These are phyloP conservation scores for Bradypodion pumilum DNA, from an alignment of 2,797 vertebrate species.

Conservation along the genomic window DNA sequence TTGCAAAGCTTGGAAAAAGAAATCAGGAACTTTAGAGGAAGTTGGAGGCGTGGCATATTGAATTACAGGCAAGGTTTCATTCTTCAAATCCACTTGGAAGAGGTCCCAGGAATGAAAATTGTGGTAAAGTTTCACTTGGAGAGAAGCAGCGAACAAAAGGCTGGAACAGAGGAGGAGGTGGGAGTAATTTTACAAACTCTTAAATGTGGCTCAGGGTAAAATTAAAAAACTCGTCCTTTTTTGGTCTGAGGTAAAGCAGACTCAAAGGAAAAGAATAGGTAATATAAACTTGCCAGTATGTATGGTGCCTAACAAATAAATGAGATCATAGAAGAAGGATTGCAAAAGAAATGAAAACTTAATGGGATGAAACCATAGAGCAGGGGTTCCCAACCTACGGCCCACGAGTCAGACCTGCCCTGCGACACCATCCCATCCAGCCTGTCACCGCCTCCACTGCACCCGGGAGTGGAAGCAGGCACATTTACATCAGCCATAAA, in stretches of 20 bases:
- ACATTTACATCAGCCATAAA: no score
- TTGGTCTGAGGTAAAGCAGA: conserved; percentile 41
- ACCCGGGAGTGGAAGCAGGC: no score
- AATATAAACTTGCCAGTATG: neutral
- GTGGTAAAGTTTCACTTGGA: conserved; percentile 60
- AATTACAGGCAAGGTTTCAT: conserved; percentile 49
- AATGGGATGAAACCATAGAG: neutral
- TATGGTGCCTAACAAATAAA: neutral
- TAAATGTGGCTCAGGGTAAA: conserved; percentile 41
- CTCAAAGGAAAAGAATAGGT: conserved; percentile 36
- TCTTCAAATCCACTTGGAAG: conserved; percentile 48
- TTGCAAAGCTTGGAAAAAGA: conserved; percentile 46
- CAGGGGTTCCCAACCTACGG: no score
- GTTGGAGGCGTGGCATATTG: conserved; percentile 47
- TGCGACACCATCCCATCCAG: no score
- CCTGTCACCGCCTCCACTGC: no score
- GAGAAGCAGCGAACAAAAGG: conserved; percentile 49
- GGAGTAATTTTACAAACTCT: conserved; percentile 52
- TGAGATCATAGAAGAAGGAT: conserved; percentile 23
- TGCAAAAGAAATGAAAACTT: conserved; percentile 39
- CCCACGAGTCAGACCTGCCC: no score
- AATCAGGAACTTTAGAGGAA: conserved; percentile 51
- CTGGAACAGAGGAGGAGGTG: neutral
- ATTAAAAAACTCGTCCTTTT: neutral
- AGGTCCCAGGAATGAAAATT: conserved; percentile 52